Base-by-base conservation (phyloP, 2,888 invertebrate genomes). In the Apodemia mormo region DNA sequence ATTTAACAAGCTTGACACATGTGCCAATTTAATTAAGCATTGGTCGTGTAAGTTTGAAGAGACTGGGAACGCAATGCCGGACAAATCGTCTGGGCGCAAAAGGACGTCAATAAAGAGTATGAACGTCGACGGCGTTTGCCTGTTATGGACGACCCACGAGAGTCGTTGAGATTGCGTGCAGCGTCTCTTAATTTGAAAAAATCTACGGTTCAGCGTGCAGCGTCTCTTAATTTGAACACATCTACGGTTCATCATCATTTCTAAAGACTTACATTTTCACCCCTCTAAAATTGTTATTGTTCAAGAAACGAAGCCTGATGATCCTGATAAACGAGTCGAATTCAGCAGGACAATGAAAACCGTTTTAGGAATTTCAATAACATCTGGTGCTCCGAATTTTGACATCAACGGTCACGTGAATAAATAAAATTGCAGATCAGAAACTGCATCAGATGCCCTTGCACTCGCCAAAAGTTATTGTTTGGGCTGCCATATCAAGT, bases 241-340 rank as follows among this genome's bases (percentile, higher is more conserved):
- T 75, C 33, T 33, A 33, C 33, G 74, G 73, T 77, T 75, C 74
- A 75, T 74, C 73, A 77, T 76, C 75, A 73, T 77, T 74, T 70
- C 61, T 54, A 76, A 77, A 76, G 70, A 74, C 54, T 74, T 74
- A 71, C 69, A 75, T 68, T 74, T 73, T 68, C 72, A 75, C 70
- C 69, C 71, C 33, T 76, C 74, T 72, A 78, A 76, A 76, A 77
- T 76, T 73, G 73, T 74, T 54, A 73, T 78, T 74, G 76, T 76
- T 73, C 75, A 78, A 76, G 76, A 76, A 72, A 76, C 77, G 67
- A 76, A 79, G 76, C 76, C 77, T 67, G 76, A 78, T 71, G 76
- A 78, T 74, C 72, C 74, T 75, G 73, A 40, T 71, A 74, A 75
- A 72, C 73, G 73, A 76, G 72, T 77, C 67, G 73, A 77, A 76